Base-by-base conservation (phyloP, 2,888 invertebrate species). In the Patella caerulea region DNA sequence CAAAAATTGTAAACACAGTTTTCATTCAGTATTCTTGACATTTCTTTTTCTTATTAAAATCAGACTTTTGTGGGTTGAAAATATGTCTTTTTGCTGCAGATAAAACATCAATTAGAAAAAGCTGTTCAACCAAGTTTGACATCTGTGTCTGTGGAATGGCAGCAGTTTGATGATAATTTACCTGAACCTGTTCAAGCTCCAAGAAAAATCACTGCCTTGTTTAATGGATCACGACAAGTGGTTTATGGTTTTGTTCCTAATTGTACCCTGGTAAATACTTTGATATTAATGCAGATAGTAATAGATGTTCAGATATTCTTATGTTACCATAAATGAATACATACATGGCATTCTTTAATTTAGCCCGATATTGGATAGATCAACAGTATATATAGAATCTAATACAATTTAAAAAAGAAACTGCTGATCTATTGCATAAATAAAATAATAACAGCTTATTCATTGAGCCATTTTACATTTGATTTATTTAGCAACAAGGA, bases 181-280 rank as follows among this genome's bases (percentile, higher is more conserved):
- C 82, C 84, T 12, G 72, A 83, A 11, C 86, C 86, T 45, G 79
- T 87, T 2, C 90, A 91, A 79, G 91, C 91, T 7, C 92, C 91
- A 2, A 77, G 83, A 45, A 84, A 85, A 70, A 89, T 91, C 75
- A 89, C 88, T 7, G 87, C 91, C n/a, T 83, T 92, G 19, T 92
- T 92, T 83, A 91, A 84, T 83, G 91, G 91, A 0, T 86, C 89
- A 7, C 82, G 91, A 77, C 89, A 89, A 69, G 89, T 92, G 52
- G 86, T 91, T 53, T 91, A 91, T 82, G 91, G 90, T 45, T 90
- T 88, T 84, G 89, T 90, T 3, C 86, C 87, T 14, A 88, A 91
- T 83, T 91, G 91, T 76, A 87, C 86, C 29, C 87, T 89, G 88
- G 90, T 90, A 78, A 71, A 85, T 45, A 45, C 45, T 45, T 45